Conservation (phyloP, 2,888 invertebrate genomes). For the Altica lythri region DNA sequence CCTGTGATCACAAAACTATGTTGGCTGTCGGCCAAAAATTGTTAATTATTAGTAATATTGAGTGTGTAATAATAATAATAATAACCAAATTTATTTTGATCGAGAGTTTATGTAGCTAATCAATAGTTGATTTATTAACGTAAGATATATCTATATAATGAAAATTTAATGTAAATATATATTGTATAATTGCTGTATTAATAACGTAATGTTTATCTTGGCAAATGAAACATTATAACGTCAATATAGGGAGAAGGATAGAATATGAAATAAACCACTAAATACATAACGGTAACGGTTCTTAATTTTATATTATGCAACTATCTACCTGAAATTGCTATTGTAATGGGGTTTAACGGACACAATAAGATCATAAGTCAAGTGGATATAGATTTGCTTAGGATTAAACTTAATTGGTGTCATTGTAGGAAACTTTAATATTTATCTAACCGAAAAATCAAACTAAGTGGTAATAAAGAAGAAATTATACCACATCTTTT, state of each 20-base stretch:
- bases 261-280: too few species aligned
- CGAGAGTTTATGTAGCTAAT: slow-evolving; percentile 36
- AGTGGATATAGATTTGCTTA: too few species aligned
- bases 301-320: too few species aligned
- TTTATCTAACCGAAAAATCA: too few species aligned
- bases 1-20: slow-evolving; percentile 53
- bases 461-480: too few species aligned
- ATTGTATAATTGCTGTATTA: slow-evolving; percentile 45
- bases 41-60: slow-evolving; percentile 40
- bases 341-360: too few species aligned
- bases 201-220: slow-evolving; percentile 30
- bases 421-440: too few species aligned
- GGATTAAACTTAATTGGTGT: too few species aligned
- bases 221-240: slow-evolving; percentile 26
- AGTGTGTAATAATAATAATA: slow-evolving; percentile 35
- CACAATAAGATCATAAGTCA: too few species aligned
- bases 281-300: too few species aligned
- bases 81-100: slow-evolving; percentile 34
- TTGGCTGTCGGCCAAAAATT: slow-evolving; percentile 41
- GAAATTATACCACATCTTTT: too few species aligned
- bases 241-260: neutral
- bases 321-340: too few species aligned
- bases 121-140: slow-evolving; percentile 32
- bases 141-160: slow-evolving; percentile 35
- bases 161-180: slow-evolving; percentile 40